Evolutionary conservation across 2,797 vertebrate genomes (phyloP), one percentile per base, ranked within the genome.

Genomic region (Myotis pilosus): DNA sequence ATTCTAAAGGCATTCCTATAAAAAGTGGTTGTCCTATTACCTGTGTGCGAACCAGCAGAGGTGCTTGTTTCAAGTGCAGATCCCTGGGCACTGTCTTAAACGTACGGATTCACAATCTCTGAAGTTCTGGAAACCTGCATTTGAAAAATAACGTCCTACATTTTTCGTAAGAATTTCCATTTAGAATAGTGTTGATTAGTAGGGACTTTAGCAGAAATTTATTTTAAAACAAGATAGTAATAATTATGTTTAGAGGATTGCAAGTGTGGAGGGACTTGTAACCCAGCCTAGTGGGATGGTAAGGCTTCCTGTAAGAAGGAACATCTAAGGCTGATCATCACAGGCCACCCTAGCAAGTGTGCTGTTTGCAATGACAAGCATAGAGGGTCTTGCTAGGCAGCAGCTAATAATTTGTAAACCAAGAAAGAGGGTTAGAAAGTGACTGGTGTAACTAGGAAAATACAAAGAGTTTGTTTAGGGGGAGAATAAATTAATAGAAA

Each of bases 241-340:
- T 86, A 74, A 20, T 38, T 75, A 36, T 6, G 3, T 17, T 76
- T 30, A 33, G 3, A 9, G 22, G 74, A 78, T 91, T 64, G 30
- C 5, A 69, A 57, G 11, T 1, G 3, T 62, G 8, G 22, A 33
- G 30, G 13, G 2, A 64, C 20, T 16, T 76, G 41, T 79, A 19
- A 41, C 2, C 3, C 11, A 82, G 38, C 2, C 8, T 20, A 16
- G 28, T 72, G 33, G 11, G 4, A 3, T 4, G 0, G 10, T 22
- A 68, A 88, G 33, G 13, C 7, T n/a, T 55, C 19, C 51, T 51
- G 2, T 8, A 30, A 49, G n/a, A 60, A 30, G 17, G 20, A 66
- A 17, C 4, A 74, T 33, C 1, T 22, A 49, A 36, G 28, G 5
- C 16, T 72, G 20, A 72, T 9, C 5, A n/a, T 80, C 8, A n/a